Percentiles rank a stretch among this genome's conserved stretches.
These are phyloP conservation scores for Leuciscus waleckii DNA, from an alignment of 2,797 vertebrate species.

Conservation along the genomic window DNA sequence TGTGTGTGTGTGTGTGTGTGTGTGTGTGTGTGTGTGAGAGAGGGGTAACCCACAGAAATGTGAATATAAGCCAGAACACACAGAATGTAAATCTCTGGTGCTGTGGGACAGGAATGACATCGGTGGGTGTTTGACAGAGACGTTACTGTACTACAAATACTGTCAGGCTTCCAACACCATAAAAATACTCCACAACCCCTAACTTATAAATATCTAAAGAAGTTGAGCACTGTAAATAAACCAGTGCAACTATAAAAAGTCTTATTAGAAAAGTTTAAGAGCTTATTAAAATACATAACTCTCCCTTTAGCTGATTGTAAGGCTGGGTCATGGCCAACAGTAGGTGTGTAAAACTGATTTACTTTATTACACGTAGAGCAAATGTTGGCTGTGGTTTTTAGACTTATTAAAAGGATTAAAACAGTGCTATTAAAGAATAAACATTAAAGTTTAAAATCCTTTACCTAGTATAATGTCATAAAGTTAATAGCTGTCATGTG, in stretches of 20 bases:
- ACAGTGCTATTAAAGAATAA: not conserved
- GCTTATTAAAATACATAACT: not conserved
- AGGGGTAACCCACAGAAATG: no score
- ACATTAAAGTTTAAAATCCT: no score
- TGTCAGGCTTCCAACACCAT: not conserved
- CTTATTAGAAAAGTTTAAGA: not conserved
- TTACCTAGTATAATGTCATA: no score
- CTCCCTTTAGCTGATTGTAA: not conserved
- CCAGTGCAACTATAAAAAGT: not conserved
- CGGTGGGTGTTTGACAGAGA: constrained; percentile 4
- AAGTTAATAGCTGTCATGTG: no score
- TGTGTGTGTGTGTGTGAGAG: no score
- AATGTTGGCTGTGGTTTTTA: not conserved
- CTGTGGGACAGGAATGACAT: not conserved
- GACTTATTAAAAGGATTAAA: not conserved
- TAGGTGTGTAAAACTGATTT: not conserved
- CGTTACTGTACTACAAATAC: constrained; percentile 2
- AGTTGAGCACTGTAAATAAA: not conserved
- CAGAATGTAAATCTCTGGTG: not conserved
- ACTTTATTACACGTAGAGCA: not conserved
- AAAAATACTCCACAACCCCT: not conserved
- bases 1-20: not conserved
- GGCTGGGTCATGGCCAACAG: not conserved
- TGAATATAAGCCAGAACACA: no score
- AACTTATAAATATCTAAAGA: not conserved